Percentiles rank a stretch among this genome's conserved stretches.
These are phyloP conservation scores for Protobothrops flavoviridis DNA, from an alignment of 2,113 vertebrate species.

Conservation along the genomic window DNA sequence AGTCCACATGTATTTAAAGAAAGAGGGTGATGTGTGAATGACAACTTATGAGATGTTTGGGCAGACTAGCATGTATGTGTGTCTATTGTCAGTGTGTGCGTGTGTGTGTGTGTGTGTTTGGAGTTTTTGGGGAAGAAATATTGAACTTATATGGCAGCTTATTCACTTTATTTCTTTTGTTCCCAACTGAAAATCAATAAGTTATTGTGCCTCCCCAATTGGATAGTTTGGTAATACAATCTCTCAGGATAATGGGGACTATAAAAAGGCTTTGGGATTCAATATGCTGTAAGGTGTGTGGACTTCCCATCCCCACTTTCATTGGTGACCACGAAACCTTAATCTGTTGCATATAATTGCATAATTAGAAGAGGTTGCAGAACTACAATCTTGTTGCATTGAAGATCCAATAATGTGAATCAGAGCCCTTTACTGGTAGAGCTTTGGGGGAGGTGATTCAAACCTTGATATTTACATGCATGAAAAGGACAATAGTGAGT, in stretches of 20 bases:
- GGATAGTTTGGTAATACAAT: not conserved
- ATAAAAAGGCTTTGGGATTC: not conserved
- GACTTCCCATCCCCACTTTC: not conserved
- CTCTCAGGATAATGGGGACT: not conserved
- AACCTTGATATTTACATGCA: not conserved
- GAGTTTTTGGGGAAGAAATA: not conserved
- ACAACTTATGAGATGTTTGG: not conserved
- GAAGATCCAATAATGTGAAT: not conserved
- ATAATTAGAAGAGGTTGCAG: not conserved
- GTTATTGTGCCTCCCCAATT: not conserved
- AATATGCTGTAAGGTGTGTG: not conserved
- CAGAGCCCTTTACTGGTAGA: conserved; percentile 19
- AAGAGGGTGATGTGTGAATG: not conserved
- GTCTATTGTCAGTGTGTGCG: too few relatives aligned
- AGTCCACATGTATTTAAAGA: not conserved
- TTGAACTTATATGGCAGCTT: not conserved
- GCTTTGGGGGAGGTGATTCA: not conserved
- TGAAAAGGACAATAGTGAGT: not conserved
- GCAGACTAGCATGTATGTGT: not conserved
- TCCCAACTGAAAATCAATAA: not conserved
- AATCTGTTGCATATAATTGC: not conserved
- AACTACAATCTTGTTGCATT: not conserved
- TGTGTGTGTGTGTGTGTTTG: not conserved
- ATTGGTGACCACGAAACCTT: not conserved
- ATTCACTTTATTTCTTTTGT: not conserved